These are phyloP conservation scores for Stenodema calcarata DNA, from an alignment of 2,888 invertebrate genomes.

Conservation along the genomic window DNA sequence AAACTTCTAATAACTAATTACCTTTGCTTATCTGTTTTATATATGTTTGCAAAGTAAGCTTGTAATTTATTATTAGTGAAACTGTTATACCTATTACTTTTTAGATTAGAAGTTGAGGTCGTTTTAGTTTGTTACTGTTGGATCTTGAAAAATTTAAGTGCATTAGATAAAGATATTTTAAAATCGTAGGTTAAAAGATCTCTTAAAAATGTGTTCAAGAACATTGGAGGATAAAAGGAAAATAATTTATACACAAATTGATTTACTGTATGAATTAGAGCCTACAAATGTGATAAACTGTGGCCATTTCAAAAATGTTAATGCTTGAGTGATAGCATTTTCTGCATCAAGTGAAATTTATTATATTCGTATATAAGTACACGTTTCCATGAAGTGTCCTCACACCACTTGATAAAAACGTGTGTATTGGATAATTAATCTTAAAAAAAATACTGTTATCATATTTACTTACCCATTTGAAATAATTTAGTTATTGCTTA, in stretches of 20 bases:
- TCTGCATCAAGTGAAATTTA: conserved; percentile 23
- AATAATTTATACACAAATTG: conserved; percentile 21
- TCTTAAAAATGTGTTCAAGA: conserved; percentile 45
- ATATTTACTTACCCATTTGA: background rate
- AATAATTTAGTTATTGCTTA: background rate
- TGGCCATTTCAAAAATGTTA: conserved; percentile 36
- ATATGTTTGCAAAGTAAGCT: conserved; percentile 19
- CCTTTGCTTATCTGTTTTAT: conserved; percentile 36
- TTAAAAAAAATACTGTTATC: background rate
- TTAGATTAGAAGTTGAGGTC: conserved; percentile 20
- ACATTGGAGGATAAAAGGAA: background rate
- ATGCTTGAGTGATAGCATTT: conserved; percentile 34
- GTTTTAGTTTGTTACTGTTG: conserved; percentile 30
- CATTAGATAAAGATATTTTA: conserved; percentile 46
- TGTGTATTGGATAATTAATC: conserved; percentile 17
- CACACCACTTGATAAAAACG: conserved; percentile 26
- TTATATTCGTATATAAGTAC: conserved; percentile 34
- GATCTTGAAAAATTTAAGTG: conserved; percentile 27
- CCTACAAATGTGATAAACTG: conserved; percentile 44
- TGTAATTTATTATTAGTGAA: conserved; percentile 19
- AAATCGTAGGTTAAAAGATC: conserved; percentile 37
- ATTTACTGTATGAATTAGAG: conserved; percentile 38
- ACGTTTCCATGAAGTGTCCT: conserved; percentile 43
- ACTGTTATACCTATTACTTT: background rate
- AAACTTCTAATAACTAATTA: conserved; percentile 24